Percentiles rank a stretch among this genome's conserved stretches.
Conservation (phyloP, 2,888 invertebrate genomes). For the Drosophila ezoana region DNA sequence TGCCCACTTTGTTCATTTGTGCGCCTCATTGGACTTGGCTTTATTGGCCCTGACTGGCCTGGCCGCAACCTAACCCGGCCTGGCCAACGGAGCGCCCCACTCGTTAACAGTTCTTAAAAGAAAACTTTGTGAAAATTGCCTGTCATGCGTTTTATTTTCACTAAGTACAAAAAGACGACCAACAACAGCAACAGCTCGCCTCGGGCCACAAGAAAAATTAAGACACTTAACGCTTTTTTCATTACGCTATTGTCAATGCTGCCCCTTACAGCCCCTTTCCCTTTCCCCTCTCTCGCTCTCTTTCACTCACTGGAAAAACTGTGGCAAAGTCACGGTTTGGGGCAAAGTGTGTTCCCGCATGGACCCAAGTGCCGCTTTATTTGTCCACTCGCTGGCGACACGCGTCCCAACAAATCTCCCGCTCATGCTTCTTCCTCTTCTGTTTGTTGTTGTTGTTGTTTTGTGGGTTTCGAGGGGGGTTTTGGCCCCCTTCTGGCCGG, state of each 20-base stretch:
- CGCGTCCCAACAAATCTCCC: constrained; percentile 54
- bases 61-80: constrained; percentile 11
- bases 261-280: not conserved
- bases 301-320: not conserved
- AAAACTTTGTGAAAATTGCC: constrained; percentile 70
- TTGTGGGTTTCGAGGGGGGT: constrained; percentile 5
- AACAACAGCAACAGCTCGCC: constrained; percentile 8
- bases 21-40: constrained; percentile 70
- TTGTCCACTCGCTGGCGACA: constrained; percentile 51
- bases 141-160: constrained; percentile 73
- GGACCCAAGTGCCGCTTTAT: constrained; percentile 31
- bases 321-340: constrained; percentile 17
- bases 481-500: constrained; percentile 1
- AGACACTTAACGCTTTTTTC: constrained; percentile 79
- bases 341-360: not conserved
- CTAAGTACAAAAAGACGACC: constrained; percentile 38
- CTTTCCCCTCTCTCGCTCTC: not conserved
- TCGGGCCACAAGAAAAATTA: constrained; percentile 64
- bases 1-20: constrained; percentile 66
- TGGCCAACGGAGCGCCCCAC: not conserved
- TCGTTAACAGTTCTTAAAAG: constrained; percentile 63
- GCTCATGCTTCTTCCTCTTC: not conserved
- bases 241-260: constrained; percentile 59
- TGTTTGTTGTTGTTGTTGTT: constrained; percentile 11
- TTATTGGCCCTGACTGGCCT: constrained; percentile 39